Evolutionary conservation across 1,140 invertebrate genomes (phyloP).

Genomic region (Pseudomyrmex flavicornis): DNA sequence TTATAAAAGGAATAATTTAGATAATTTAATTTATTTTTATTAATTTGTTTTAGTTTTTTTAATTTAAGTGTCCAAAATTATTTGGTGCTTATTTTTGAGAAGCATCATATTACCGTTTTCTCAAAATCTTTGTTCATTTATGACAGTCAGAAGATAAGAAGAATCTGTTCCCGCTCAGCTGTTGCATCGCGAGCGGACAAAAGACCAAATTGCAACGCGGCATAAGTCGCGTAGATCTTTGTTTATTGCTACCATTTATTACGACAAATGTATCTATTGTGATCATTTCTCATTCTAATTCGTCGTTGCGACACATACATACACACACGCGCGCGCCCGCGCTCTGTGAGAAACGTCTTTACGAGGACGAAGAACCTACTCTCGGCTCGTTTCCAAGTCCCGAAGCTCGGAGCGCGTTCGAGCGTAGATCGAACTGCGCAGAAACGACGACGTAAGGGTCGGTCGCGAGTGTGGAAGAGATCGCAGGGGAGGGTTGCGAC

Average conservation of each 20-base stretch:
- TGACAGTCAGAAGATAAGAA: too few species aligned
- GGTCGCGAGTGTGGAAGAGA: conserved; percentile 32
- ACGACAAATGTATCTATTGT: conserved; percentile 6
- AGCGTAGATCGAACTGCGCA: conserved; percentile 63
- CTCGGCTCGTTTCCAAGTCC: conserved; percentile 55
- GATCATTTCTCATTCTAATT: not conserved
- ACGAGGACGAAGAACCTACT: not conserved
- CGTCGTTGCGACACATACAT: not conserved
- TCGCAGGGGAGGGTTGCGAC: conserved; percentile 18
- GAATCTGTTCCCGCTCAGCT: too few species aligned
- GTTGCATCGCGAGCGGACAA: not conserved
- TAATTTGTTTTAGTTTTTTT: too few species aligned
- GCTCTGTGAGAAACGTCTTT: conserved; percentile 14
- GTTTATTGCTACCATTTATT: conserved; percentile 3
- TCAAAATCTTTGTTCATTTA: too few species aligned
- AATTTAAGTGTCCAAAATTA: too few species aligned
- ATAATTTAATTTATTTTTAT: too few species aligned
- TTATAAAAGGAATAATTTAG: too few species aligned
- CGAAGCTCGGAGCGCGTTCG: conserved; percentile 49
- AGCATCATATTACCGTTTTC: too few species aligned
- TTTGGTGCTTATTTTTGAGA: too few species aligned
- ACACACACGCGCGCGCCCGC: not conserved
- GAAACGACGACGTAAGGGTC: conserved; percentile 55
- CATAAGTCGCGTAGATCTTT: not conserved
- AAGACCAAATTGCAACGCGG: not conserved